phyloP scores from a whole-genome alignment of 1,140 invertebrate genomes.

The Stegodyphus dumicola region DNA sequence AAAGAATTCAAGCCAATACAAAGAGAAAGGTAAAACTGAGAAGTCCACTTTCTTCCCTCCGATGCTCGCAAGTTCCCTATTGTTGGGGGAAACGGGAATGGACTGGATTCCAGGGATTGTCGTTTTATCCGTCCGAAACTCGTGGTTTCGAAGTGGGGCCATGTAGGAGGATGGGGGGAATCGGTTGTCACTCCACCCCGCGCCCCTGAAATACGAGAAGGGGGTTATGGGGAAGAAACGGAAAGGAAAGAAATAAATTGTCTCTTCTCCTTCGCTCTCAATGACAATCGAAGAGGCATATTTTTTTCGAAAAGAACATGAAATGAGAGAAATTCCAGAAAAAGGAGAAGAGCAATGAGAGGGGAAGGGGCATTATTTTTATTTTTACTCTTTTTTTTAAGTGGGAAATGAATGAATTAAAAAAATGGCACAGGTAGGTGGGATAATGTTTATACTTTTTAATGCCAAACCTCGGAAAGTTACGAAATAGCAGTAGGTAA shows the following conservation, averaged over 20 bases:
- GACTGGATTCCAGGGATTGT: too few species aligned
- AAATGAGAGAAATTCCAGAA: neutral
- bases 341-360: neutral
- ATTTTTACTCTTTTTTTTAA: neutral
- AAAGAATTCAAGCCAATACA: too few species aligned
- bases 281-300: neutral
- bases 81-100: too few species aligned
- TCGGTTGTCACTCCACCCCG: neutral
- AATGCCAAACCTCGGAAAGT: too few species aligned
- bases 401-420: too few species aligned
- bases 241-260: slow-evolving; percentile 1
- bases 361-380: neutral
- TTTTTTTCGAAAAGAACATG: neutral
- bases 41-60: too few species aligned
- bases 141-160: neutral
- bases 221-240: neutral
- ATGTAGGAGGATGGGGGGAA: neutral
- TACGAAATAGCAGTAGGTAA: too few species aligned
- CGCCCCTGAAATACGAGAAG: neutral
- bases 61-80: too few species aligned
- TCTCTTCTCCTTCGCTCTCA: neutral
- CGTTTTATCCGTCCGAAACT: neutral
- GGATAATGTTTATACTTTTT: too few species aligned
- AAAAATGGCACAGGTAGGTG: too few species aligned
- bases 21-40: too few species aligned